Percentiles rank a stretch among this genome's conserved stretches.
Conservation (phyloP, 2,797 vertebrate species). For the Typhlichthys subterraneus region DNA sequence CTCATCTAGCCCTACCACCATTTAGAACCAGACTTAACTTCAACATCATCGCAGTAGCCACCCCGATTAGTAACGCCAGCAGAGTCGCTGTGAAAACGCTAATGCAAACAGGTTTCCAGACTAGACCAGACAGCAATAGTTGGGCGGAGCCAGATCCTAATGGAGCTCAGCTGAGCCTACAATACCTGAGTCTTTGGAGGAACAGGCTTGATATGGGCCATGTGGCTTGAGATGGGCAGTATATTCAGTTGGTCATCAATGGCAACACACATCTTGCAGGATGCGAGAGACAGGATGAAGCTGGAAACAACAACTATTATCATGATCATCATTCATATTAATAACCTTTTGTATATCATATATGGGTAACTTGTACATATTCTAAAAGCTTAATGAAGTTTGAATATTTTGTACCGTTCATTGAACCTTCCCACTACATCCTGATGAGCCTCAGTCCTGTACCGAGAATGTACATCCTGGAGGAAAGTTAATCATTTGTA, state of each 20-base stretch:
- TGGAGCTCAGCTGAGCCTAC: conserved; percentile 17
- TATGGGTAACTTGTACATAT: background rate
- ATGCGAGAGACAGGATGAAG: conserved; percentile 92
- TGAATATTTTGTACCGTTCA: conserved; percentile 81
- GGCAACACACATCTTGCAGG: conserved; percentile 92
- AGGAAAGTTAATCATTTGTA: conserved; percentile 6
- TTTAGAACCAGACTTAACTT: no score
- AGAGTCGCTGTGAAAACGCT: no score
- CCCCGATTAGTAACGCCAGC: no score
- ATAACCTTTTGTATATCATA: background rate
- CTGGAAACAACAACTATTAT: conserved; percentile 60
- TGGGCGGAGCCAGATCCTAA: background rate
- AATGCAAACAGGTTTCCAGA: no score
- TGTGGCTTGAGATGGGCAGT: conserved; percentile 91
- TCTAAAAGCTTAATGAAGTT: background rate
- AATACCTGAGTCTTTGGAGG: conserved; percentile 86
- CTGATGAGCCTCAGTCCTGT: conserved; percentile 95
- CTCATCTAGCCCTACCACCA: no score
- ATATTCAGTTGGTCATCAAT: conserved; percentile 96
- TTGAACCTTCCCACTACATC: conserved; percentile 96
- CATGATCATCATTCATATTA: background rate
- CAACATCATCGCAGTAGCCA: no score
- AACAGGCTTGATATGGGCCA: conserved; percentile 86
- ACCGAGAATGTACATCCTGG: conserved; percentile 94
- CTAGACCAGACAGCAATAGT: background rate